Percentiles rank a stretch among this genome's conserved stretches.
Evolutionary conservation across 1,140 invertebrate species (phyloP).

Genomic region (Armadillidium nasatum): DNA sequence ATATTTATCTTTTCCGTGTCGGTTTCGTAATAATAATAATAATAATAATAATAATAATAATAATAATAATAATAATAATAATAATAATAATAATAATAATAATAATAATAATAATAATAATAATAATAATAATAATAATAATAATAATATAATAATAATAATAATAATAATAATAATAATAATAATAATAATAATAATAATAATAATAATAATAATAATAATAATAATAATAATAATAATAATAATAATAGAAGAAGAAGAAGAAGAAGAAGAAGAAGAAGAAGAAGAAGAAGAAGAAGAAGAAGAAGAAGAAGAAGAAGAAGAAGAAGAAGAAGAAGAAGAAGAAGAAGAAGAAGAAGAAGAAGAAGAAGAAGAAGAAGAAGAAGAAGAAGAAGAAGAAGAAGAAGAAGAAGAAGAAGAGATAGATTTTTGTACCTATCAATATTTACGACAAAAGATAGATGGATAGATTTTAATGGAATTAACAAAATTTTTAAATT

Average conservation of each 20-base stretch:
- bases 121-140: no score
- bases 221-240: neutral
- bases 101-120: no score
- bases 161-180: no score
- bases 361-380: neutral
- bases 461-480: no score
- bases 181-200: neutral
- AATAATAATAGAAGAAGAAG: neutral
- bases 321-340: neutral
- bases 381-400: neutral
- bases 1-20: no score
- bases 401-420: neutral
- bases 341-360: neutral
- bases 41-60: no score
- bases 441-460: no score
- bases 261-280: slow-evolving; percentile 13
- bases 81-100: no score
- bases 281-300: neutral
- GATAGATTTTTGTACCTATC: neutral
- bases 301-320: neutral
- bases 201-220: neutral
- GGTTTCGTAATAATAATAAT: no score
- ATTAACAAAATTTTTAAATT: no score
- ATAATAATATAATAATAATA: no score
- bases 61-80: no score